Percentiles rank a stretch among this genome's conserved stretches.
Conservation (phyloP, 1,140 invertebrate genomes). For the Caerostris extrusa region DNA sequence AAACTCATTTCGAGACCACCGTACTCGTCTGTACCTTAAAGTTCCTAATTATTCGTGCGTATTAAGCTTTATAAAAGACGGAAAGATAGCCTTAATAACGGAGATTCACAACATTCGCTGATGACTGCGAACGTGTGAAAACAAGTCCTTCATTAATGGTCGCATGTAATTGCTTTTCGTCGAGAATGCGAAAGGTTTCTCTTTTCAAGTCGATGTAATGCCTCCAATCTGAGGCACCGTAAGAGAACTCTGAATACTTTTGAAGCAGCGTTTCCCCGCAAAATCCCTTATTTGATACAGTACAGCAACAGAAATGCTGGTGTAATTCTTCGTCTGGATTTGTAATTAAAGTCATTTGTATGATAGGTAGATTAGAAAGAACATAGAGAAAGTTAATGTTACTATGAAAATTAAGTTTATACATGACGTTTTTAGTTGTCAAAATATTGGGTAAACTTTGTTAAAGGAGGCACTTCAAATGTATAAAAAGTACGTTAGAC, state of each 20-base stretch:
- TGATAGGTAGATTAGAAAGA: no score
- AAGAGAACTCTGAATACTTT: not conserved
- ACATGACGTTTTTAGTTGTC: no score
- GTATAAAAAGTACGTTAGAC: no score
- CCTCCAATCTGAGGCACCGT: not conserved
- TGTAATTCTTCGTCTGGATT: no score
- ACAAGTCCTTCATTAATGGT: constrained; percentile 20
- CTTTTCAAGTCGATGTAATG: no score
- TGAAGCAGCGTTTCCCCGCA: not conserved
- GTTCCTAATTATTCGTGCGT: constrained; percentile 5
- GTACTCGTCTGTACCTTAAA: not conserved
- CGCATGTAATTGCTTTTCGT: constrained; percentile 1
- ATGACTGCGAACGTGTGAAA: constrained; percentile 18
- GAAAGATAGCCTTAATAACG: not conserved
- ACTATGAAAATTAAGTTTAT: no score
- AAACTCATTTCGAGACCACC: not conserved
- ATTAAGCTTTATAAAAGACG: not conserved
- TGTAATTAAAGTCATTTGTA: no score
- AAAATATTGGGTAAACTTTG: no score
- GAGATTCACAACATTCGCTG: not conserved
- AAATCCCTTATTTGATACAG: no score
- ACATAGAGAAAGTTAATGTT: no score
- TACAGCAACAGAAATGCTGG: no score
- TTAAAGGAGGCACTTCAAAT: no score
- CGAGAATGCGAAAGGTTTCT: not conserved